A percentile compares a stretch with the other conserved stretches of the same genome.
phyloP scores from a whole-genome alignment of 2,888 invertebrate genomes.

The Blera fallax region DNA sequence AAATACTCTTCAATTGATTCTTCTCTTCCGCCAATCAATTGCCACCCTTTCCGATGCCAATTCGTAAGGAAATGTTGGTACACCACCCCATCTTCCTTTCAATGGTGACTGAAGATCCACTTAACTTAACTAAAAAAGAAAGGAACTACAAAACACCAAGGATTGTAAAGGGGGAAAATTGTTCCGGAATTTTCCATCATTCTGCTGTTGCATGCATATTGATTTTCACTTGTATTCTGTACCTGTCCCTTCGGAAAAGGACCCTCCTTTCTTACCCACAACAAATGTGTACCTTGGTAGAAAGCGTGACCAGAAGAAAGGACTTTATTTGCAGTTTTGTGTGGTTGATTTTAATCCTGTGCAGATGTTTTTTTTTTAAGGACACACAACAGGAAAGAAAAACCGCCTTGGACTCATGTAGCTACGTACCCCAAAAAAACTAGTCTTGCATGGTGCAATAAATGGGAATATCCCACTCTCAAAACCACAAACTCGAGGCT shows the following conservation, averaged over 20 bases:
- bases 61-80: neutral
- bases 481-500: no score
- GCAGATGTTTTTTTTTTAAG: neutral
- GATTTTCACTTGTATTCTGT: constrained; percentile 16
- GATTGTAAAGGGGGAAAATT: neutral
- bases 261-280: neutral
- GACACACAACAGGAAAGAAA: neutral
- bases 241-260: neutral
- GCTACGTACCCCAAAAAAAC: no score
- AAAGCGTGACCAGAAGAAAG: neutral
- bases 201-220: constrained; percentile 37
- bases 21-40: constrained; percentile 7
- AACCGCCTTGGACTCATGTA: no score
- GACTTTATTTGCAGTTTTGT: neutral
- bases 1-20: constrained; percentile 11
- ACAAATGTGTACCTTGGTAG: neutral
- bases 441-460: neutral
- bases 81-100: neutral
- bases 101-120: constrained; percentile 10
- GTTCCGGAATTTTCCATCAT: constrained; percentile 36
- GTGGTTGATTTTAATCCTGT: neutral
- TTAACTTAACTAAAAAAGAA: neutral
- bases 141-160: neutral
- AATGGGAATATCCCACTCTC: no score
- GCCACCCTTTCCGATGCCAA: constrained; percentile 2